Evolutionary conservation across 1,140 invertebrate genomes (phyloP), one percentile per base, ranked within the genome.

Genomic region (Metopolophium dirhodum): DNA sequence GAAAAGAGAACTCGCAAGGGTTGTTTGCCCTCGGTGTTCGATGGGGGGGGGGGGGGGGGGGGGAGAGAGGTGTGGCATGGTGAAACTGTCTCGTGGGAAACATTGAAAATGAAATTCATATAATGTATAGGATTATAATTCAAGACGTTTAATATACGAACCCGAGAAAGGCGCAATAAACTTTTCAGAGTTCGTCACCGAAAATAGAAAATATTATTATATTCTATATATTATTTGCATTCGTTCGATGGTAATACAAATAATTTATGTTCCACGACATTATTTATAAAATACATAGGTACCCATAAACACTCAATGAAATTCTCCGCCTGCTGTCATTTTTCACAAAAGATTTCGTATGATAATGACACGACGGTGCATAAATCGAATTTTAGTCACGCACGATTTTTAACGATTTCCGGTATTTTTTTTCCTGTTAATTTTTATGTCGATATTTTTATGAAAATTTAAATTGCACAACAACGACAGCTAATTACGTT

Each of bases 81-180:
- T 30, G 47, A n/a, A 83, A 83, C 9, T 1, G 45, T 11, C 91
- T 82, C 91, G 3, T 41, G 91, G 47, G 91, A 35, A 54, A 92
- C 20, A 51, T 92, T 49, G n/a, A 51, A 92, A 49, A 92, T 45
- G 61, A 51, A 83, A 47, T 35, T 51, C 45, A 18, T 88, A 37
- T 88, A 30, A 86, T 35, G n/a, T 51, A 92, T 23, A 82, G 47
- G 22, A 51, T 82, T 85, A 82, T 92, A 82, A 91, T n/a, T 49
- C 35, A 23, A 20, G 35, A 54, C 22, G 54, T 4, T 89, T 23
- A 57, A 57, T 1, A 11, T 57, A 89, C 14, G 6, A 7, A 88
- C n/a, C 23, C 1, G 23, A 47, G 49, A 51, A 88, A 88, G 11
- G 18, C 7, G 6, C 18, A 49, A 49, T 49, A 49, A 26, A 49